Base-by-base conservation (phyloP, 2,797 vertebrate species). In the Eptatretus atami region DNA sequence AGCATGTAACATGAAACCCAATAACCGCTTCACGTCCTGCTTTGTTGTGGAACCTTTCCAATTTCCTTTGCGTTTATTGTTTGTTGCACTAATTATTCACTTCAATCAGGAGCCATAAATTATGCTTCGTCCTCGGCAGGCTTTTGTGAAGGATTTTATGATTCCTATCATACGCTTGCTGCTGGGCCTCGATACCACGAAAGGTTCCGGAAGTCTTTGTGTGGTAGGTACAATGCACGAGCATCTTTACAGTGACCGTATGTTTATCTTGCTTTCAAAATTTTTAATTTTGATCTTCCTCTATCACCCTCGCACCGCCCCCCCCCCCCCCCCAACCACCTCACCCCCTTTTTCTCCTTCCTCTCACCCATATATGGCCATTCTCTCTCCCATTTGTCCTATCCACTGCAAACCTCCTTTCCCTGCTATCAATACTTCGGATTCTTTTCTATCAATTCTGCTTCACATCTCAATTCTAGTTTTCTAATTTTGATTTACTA, bases 111-210 rank as follows among this genome's bases (percentile, higher is more conserved):
- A 8, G 31, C 31, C 31, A 44, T 44, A 44, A 44, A 4, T 44
- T 44, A 8, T 8, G 31, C 31, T 8, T 5, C 31, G 31, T 44
- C 65, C 66, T 15, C 73, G 73, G n/a, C 74, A 84, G 80, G 81
- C 79, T 14, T 82, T 83, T 74, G 81, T 82, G 70, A 84, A 84
- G 69, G 80, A 81, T 71, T 82, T 81, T 66, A 82, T 84, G 76
- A 83, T 82, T 69, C 79, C 78, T 67, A 80, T 82, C 69, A 78
- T 78, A 70, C 79, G 80, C 71, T 77, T 83, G 69, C 75, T 82
- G 9, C 72, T 83, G 68, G 81, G 82, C 69, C 70, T 84, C 68
- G 79, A 83, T 71, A 81, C 79, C 10, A 80, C 76, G 63, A 79
- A 78, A 63, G 78, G 79, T 69, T 84, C 81, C 60, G 80, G 79